Evolutionary conservation across 2,797 vertebrate species (phyloP), one percentile per base, ranked within the genome.

Genomic region (Tachyglossus aculeatus): DNA sequence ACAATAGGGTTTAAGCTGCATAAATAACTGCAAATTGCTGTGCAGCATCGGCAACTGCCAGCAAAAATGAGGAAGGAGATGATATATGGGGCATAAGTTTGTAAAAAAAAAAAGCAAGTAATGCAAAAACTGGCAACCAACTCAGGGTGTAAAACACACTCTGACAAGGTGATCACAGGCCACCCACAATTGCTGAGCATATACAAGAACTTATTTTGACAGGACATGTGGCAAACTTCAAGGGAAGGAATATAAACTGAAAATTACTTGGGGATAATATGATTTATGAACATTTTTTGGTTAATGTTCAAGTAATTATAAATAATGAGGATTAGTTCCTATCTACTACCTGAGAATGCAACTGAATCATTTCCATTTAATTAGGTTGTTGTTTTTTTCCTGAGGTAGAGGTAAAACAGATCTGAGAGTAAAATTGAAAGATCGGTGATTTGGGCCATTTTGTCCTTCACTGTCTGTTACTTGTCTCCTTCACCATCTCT

Each of bases 21-120:
- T 88, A 89, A 90, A 84, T 78, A 90, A 82, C 74, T 80, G 65
- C 75, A 83, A 88, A 90, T 81, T 87, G 78, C 60, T 84, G 48
- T 73, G 80, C 31, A 59, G 73, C 31, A 80, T 33, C 48, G 9
- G 22, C 48, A 68, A 78, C 53, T 76, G 78, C 65, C 77, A 85
- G 81, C 21, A 80, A 79, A 73, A 78, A 47, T 22, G 48, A 77
- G 47, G 67, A 83, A 84, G 39, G 58, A 69, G 71, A 78, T 75
- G 77, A 85, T 79, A 61, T 36, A 75, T n/a, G 40, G 60, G 74
- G 69, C 47, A 43, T 77, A 77, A 63, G 31, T 66, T 71, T 75
- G 77, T 32, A 48, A 50, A 31, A 8, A 14, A 0, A 3, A 66
- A 55, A 78, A 37, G 78, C 10, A 67, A 57, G 54, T 50, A 55